These are phyloP conservation scores for Bovichtus diacanthus DNA, from an alignment of 2,797 vertebrate genomes.

Conservation along the genomic window DNA sequence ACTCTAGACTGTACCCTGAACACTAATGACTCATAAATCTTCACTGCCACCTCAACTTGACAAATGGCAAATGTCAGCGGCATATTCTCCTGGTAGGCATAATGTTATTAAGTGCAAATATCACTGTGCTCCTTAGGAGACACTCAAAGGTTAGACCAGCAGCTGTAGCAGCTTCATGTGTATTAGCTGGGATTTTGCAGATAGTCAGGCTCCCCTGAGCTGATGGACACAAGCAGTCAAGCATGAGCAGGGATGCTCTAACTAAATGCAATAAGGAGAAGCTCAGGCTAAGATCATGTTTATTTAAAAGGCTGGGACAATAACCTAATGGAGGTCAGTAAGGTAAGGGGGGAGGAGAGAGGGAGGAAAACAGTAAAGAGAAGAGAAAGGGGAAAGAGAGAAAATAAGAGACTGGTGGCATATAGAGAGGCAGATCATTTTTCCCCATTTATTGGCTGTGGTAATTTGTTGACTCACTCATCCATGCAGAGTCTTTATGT, in stretches of 20 bases:
- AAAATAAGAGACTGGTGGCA: constrained; percentile 70
- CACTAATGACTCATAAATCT: constrained; percentile 87
- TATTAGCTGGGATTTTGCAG: constrained; percentile 83
- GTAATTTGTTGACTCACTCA: constrained; percentile 92
- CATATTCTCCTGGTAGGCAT: constrained; percentile 91
- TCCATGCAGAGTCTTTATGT: constrained; percentile 90
- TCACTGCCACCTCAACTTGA: constrained; percentile 86
- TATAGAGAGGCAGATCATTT: constrained; percentile 80
- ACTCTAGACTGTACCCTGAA: constrained; percentile 61
- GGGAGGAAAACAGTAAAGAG: constrained; percentile 24
- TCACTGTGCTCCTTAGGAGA: constrained; percentile 90
- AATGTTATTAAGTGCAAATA: constrained; percentile 92
- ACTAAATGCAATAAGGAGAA: constrained; percentile 87
- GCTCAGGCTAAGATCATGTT: constrained; percentile 85
- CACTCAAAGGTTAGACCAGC: constrained; percentile 88
- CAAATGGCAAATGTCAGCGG: constrained; percentile 92
- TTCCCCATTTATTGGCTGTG: constrained; percentile 84
- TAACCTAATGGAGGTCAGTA: constrained; percentile 80
- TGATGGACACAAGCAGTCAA: constrained; percentile 86
- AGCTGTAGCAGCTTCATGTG: constrained; percentile 88
- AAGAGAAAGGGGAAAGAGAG: constrained; percentile 38
- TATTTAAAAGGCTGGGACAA: constrained; percentile 87
- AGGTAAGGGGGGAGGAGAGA: constrained; percentile 46
- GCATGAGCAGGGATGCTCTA: constrained; percentile 81
- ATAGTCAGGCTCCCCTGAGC: constrained; percentile 73